Conservation (phyloP, 2,113 vertebrate species). For the Mormyrus lacerda region DNA sequence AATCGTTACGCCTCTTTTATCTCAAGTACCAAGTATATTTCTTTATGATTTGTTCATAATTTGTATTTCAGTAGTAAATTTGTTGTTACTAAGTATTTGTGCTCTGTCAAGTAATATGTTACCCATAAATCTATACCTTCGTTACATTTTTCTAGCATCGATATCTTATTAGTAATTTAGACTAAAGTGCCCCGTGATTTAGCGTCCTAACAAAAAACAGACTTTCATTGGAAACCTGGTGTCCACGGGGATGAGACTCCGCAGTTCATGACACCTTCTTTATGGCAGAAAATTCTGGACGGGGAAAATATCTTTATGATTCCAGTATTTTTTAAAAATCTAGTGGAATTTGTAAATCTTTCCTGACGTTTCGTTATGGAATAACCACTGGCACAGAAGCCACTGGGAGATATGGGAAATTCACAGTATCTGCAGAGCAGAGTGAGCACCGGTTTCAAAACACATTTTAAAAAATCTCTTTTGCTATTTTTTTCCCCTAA, state of each 20-base stretch:
- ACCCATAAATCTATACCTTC: background rate
- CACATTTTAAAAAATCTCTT: background rate
- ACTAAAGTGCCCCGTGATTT: background rate
- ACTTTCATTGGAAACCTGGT: background rate
- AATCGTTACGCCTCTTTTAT: background rate
- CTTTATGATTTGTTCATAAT: background rate
- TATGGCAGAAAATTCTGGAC: background rate
- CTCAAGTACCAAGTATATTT: background rate
- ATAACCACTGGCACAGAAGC: background rate
- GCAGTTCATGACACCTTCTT: conserved; percentile 26
- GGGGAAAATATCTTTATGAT: conserved; percentile 17
- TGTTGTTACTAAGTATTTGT: background rate
- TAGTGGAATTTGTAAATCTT: background rate
- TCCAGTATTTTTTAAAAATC: background rate
- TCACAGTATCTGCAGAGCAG: background rate
- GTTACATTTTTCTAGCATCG: background rate
- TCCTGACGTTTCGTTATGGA: background rate
- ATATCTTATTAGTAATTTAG: background rate
- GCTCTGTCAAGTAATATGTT: background rate
- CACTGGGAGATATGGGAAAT: background rate
- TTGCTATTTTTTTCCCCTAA: background rate
- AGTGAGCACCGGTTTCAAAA: background rate
- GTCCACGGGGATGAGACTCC: background rate
- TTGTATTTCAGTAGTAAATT: background rate
- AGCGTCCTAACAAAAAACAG: background rate